Evolutionary conservation across 2,113 vertebrate species (phyloP), one percentile per base, ranked within the genome.

Genomic region (Tretioscincus oriximinensis): DNA sequence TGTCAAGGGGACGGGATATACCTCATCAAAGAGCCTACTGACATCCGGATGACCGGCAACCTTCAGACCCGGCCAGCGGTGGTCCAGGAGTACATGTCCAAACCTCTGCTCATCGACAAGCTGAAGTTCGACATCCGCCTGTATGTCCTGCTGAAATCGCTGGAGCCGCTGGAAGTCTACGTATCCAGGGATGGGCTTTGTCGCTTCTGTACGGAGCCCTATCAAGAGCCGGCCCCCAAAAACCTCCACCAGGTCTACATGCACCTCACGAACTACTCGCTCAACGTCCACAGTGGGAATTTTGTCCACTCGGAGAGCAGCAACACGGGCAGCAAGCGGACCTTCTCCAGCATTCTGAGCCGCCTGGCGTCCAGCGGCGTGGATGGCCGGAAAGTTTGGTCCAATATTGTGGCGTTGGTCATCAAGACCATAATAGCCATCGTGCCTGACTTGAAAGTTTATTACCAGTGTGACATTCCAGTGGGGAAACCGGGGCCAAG

Each of bases 1-100:
- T 99, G 98, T 89, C 98, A 99, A 88, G 98, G 98, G 45, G 98
- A 99, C 5, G 98, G 98, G 88, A 99, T 99, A 96, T 99, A 98
- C 97, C 97, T 99, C 93, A 97, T 99, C 91, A 97, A 96, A 66
- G 98, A 99, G 86, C 97, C 97, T 8, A 88, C 80, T 35, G 98
- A 99, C 80, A 88, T 97, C 72, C 96, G 96, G 61, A 84, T 95
- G 84, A 81, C 94, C 2, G 94, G 92, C 21, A 95, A 92, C 68
- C 88, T 96, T 12, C 97, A 95, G 88, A 95, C 92, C 95, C 93
- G 97, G 82, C 97, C 98, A 5, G 93, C 95, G 0, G 97, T 99
- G 41, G 97, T 99, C 72, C 98, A 99, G 93, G 98, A 99, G 73
- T 99, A 99, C 87, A 96, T 99, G 77, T 95, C 96, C 85, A 98